Evolutionary conservation across 2,888 invertebrate species (phyloP), one percentile per base, ranked within the genome.

Genomic region (Alsophila aescularia): DNA sequence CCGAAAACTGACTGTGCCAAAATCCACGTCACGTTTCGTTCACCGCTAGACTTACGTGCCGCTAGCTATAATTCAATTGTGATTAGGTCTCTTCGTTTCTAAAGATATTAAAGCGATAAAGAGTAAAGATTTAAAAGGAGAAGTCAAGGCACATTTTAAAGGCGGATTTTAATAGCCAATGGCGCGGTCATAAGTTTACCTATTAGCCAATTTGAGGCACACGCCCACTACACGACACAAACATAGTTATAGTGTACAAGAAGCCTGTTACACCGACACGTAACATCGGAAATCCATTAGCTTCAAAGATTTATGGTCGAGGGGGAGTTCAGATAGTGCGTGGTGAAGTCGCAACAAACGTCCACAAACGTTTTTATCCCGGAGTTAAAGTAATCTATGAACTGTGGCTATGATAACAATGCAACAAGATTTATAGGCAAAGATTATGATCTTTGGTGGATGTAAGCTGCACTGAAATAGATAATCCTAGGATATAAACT

Each of bases 231-330:
- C 39, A 43, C 12, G 53, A 55, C 44, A 62, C 62, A 54, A 69
- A 73, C 64, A 68, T 62, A 68, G 67, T 67, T 69, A 68, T 64
- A 53, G 53, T 37, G 57, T 68, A 68, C 68, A 71, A 69, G 61
- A 64, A 69, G 64, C 66, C 61, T 63, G 57, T 77, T 70, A 73
- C 67, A 79, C 66, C 62, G 67, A 65, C 65, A 61, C 57, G 67
- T 72, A 68, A 76, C 72, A 72, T 66, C 57, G 62, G 40, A 73
- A 74, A 67, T 54, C 64, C 73, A 76, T 76, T 77, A 76, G 55
- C 43, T 45, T 10, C 31, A 42, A 58, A 59, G 62, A 69, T 69
- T 69, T 68, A 70, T 63, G 44, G 53, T 41, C 53, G 40, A 34
- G 59, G 55, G 50, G 52, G 45, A 47, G 43, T 42, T 13, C 50